phyloP scores from a whole-genome alignment of 2,113 vertebrate species.

The Thunnus thynnus region DNA sequence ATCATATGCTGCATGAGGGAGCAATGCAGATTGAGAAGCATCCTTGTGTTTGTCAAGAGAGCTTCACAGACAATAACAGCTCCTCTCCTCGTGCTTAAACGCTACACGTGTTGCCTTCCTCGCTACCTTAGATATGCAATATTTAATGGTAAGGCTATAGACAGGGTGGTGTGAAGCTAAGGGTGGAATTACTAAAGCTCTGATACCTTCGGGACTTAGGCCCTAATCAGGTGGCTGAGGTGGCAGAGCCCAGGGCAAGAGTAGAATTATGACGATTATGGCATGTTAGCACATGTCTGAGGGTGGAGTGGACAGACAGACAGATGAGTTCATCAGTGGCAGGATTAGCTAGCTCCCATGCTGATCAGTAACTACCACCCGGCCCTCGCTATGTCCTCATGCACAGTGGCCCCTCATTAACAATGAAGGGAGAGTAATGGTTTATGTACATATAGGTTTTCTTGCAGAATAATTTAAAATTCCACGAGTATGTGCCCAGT shows the following conservation, averaged over 20 bases:
- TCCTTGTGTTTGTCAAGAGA: conserved; percentile 58
- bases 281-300: conserved; percentile 96
- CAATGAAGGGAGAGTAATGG: conserved; percentile 59
- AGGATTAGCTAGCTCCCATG: conserved; percentile 94
- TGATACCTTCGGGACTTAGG: conserved; percentile 90
- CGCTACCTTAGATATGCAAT: conserved; percentile 85
- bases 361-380: conserved; percentile 89
- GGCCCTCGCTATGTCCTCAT: conserved; percentile 83
- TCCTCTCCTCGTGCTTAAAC: conserved; percentile 43
- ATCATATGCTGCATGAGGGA: conserved; percentile 50
- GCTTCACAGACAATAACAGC: conserved; percentile 38
- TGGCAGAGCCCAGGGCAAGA: conserved; percentile 86
- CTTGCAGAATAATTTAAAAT: conserved; percentile 56
- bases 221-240: conserved; percentile 93
- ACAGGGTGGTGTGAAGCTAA: conserved; percentile 88
- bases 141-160: conserved; percentile 90
- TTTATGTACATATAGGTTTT: conserved; percentile 56
- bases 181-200: conserved; percentile 90
- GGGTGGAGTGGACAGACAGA: conserved; percentile 93
- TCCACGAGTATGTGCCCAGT: too few relatives aligned
- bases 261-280: conserved; percentile 96
- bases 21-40: conserved; percentile 44
- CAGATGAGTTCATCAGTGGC: conserved; percentile 95
- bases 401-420: conserved; percentile 77
- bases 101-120: conserved; percentile 61